Base-by-base conservation (phyloP, 1,140 invertebrate species). In the Babylonia areolata region DNA sequence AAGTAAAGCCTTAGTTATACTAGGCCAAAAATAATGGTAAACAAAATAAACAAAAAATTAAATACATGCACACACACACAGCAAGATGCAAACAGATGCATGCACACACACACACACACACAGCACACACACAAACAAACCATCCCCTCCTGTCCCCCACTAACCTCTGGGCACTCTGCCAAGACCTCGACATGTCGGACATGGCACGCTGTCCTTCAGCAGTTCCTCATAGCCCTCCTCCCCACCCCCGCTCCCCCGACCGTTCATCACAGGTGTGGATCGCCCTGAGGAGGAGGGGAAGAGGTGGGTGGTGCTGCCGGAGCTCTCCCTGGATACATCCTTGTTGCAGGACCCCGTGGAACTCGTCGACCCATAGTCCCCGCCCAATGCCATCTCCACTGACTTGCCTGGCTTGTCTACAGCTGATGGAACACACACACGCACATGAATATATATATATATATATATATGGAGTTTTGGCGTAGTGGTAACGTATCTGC, bases 121-220 rank as follows among this genome's bases (percentile, higher is more conserved):
- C 75, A 78, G 77, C 42, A 64, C n/a, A 64, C 54, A 54, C 46
- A 37, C 54, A 35, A 3, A 64, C 28, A 37, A 51, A 33, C 54
- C 11, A 17, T 9, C 28, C 64, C 35, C 9, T 33, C 5, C 64
- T 40, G 15, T 73, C 35, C 71, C 46, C 54, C 3, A 23, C 54
- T 58, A 78, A 94, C 93, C 93, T 91, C 94, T 94, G 51, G 93
- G 92, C 71, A 94, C 93, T 11, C 91, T 88, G 6, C 94, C 94
- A 6, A 91, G 83, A 0, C 94, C 94, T 64, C 92, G 90, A 85
- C 94, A 94, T 2, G 91, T 91, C 2, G 94, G 94, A 86, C 94
- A 94, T 1, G 93, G 94, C 0, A 94, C 93, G 83, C 90, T 91
- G 39, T 92, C 94, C 35, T 88, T 88, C 33, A 93, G 86, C 20